Evolutionary conservation across 2,113 vertebrate genomes (phyloP), one percentile per base, ranked within the genome.

Genomic region (Clarias gariepinus): DNA sequence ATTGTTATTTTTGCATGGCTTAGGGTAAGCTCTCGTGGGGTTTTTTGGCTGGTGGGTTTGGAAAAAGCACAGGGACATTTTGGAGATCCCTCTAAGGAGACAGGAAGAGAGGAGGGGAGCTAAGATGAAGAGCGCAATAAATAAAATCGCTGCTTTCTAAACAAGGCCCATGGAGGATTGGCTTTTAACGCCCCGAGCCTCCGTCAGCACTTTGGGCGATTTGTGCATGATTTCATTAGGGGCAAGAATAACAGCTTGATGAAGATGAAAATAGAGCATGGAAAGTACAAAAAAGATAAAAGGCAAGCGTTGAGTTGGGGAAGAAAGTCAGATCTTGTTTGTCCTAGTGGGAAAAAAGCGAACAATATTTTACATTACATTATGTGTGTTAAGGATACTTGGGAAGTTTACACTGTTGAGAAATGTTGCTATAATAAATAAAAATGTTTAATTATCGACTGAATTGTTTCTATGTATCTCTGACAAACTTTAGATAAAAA

Each of bases 151-250:
- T 92, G 89, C 87, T 93, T 91, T 94, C 91, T 92, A 94, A 94
- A 93, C 90, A 91, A 92, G 92, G 91, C 91, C 94, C 93, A 87
- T 90, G 91, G 94, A 95, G 94, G 94, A 94, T 95, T 94, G 94
- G 92, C 91, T 94, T 91, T 93, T 92, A 92, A 93, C 91, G 91
- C 89, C 89, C 58, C 84, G 47, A 91, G 92, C 92, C 91, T 92
- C 92, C 91, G 93, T 96, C 95, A 96, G 95, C 94, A 94, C 92
- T 94, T 94, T 95, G 92, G 91, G 88, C 90, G 93, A 94, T 94
- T 95, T 95, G 91, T 90, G 90, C 91, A 90, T 91, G 92, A 93
- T 95, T 95, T 96, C 93, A 94, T 95, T 94, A 94, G 92, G 90
- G 93, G 90, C 90, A 85, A 92, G 92, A 94, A 94, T 93, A 93